These are phyloP conservation scores for Paratilapia polleni DNA, from an alignment of 2,113 vertebrate species.

Conservation along the genomic window DNA sequence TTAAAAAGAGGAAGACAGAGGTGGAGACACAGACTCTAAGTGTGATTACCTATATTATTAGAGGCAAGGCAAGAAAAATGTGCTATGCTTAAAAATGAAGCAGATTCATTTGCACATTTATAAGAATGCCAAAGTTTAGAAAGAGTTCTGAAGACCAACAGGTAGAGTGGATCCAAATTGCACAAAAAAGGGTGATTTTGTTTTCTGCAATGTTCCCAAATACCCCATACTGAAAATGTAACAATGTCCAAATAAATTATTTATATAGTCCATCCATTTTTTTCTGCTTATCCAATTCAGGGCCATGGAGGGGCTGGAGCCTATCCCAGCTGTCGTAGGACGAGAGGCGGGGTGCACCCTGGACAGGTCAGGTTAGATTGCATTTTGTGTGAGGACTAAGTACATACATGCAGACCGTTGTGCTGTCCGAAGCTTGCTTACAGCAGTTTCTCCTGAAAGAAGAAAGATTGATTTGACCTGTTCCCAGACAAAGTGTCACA, in stretches of 20 bases:
- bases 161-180: neutral
- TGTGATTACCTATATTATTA: conserved; percentile 15
- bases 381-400: neutral
- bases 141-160: neutral
- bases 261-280: too few relatives aligned
- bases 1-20: conserved; percentile 46
- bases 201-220: neutral
- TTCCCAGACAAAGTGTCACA: neutral
- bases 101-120: conserved; percentile 10
- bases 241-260: neutral
- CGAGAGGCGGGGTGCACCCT: too few relatives aligned
- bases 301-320: too few relatives aligned
- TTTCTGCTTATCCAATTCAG: too few relatives aligned
- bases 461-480: neutral
- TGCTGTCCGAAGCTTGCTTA: conserved; percentile 11
- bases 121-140: neutral
- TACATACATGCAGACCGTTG: neutral
- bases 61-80: conserved; percentile 8
- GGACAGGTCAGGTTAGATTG: neutral
- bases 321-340: too few relatives aligned
- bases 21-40: conserved; percentile 3
- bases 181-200: neutral
- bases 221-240: fast-evolving
- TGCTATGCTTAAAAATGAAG: conserved; percentile 7
- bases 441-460: conserved; percentile 16